Evolutionary conservation across 2,888 invertebrate species (phyloP).

Genomic region (Acrocyrtus sp.): DNA sequence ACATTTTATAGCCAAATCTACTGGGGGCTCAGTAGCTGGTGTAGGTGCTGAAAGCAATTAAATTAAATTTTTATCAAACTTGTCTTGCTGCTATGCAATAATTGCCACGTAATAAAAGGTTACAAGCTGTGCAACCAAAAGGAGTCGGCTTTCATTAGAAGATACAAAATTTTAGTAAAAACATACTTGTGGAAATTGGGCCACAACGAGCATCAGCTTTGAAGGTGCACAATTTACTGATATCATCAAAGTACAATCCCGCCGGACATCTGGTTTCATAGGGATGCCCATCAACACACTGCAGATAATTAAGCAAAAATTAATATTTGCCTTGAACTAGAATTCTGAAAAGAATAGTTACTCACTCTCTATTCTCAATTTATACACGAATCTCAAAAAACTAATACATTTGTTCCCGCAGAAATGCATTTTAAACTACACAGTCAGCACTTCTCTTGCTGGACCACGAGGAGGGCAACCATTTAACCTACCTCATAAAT

Average conservation of each 20-base stretch:
- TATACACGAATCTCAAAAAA: no score
- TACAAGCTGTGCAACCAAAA: not conserved
- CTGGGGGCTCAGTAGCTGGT: constrained; percentile 82
- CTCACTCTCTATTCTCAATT: no score
- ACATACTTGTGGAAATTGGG: constrained; percentile 87
- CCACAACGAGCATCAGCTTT: constrained; percentile 90
- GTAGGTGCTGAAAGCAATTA: constrained; percentile 74
- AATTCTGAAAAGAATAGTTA: no score
- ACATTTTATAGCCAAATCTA: constrained; percentile 83
- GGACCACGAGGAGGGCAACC: no score
- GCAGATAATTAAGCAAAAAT: no score
- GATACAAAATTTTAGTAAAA: not conserved
- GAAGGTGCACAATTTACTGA: constrained; percentile 90
- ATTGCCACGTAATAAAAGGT: no score
- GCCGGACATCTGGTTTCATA: constrained; percentile 90
- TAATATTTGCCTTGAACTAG: constrained; percentile 16
- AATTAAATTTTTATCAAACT: constrained; percentile 3
- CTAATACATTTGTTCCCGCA: no score
- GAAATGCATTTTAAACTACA: no score
- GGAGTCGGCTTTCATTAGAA: not conserved
- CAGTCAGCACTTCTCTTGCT: no score
- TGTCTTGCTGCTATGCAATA: not conserved
- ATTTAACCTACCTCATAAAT: no score
- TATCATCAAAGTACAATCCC: constrained; percentile 89
- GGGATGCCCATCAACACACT: constrained; percentile 92